Base-by-base conservation (phyloP, 2,888 invertebrate genomes). In the Ctenicera cuprea region DNA sequence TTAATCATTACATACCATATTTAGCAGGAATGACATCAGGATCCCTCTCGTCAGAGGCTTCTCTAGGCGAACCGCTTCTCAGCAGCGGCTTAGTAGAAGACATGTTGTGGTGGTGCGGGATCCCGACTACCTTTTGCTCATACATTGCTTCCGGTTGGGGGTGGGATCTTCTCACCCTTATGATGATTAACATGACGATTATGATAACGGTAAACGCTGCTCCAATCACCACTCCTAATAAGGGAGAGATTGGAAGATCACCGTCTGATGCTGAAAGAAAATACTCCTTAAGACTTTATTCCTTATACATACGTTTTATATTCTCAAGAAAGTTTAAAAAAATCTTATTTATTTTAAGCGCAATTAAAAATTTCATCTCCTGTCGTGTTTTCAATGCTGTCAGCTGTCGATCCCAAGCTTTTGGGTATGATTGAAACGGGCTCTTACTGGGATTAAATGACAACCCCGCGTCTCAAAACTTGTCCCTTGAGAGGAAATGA, bases 11-110 rank as follows among this genome's bases (percentile, higher is more conserved):
- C 87, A 88, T 87, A 93, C 93, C 93, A 81, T 92, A 93, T 89
- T 93, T 93, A 76, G 92, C 92, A 76, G 93, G 93, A 85, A 94
- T 93, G 74, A 93, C 91, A 86, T 94, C 93, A 16, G 93, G 93
- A 87, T 94, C 93, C 80, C 90, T 89, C 82, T 91, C 91, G 80
- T 91, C 90, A 11, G 82, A 79, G 14, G 82, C 79, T 62, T 88
- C 88, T 74, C 87, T 83, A 48, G 86, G 86, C 14, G 86, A 86
- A 20, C 83, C 81, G 71, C 86, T 87, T 54, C 87, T 78, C 50
- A 87, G 77, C 30, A 87, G 80, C 3, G 87, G 87, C 78, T 87
- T 87, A 22, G 84, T 85, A 3, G 86, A 86, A 11, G 85, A 83
- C 74, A 83, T 75, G n/a, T 84, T 85, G 63, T 85, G 84, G 73